Base-by-base conservation (phyloP, 2,797 vertebrate genomes). In the Agapornis canus region DNA sequence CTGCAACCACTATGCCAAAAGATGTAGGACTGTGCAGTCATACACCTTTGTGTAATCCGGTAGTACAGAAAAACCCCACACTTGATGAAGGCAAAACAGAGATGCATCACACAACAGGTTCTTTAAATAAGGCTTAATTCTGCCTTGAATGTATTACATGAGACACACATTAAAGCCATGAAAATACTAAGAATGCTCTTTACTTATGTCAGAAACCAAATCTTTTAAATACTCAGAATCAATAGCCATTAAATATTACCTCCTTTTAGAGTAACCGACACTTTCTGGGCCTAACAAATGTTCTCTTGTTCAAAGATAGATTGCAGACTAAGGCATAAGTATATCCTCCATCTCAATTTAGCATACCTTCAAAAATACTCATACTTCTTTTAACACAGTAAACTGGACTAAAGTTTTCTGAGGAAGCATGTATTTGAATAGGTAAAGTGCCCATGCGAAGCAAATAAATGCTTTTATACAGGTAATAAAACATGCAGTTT, bases 201-300 rank as follows among this genome's bases (percentile, higher is more conserved):
- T 82, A 54, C 57, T 80, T 65, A 69, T 1, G 27, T 70, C 42
- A 72, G 45, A 91, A 91, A 91, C 57, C 35, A 31, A 75, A 86
- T 15, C 27, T 82, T 65, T 82, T 60, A 81, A 80, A 77, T 63
- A 80, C 27, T 52, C 19, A 79, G 79, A 87, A 64, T 94, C 91
- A 94, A 89, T 65, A 91, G 47, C 31, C 42, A 86, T 42, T 82
- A 87, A 82, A 47, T 86, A 90, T 32, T 18, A 56, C 12, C 13
- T 54, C 31, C 31, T 70, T 92, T 76, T 32, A 89, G 39, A 93
- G 32, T 57, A 84, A 77, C n/a, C 35, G 6, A 82, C 9, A 70
- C 42, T 71, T 78, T 40, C 78, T 75, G 15, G 42, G 85, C 78
- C 49, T 76, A 91, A 63, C 14, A 56, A 23, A 47, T 45, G 9